Evolutionary conservation across 2,113 vertebrate species (phyloP).

Genomic region (Neolamprologus cancellatus): DNA sequence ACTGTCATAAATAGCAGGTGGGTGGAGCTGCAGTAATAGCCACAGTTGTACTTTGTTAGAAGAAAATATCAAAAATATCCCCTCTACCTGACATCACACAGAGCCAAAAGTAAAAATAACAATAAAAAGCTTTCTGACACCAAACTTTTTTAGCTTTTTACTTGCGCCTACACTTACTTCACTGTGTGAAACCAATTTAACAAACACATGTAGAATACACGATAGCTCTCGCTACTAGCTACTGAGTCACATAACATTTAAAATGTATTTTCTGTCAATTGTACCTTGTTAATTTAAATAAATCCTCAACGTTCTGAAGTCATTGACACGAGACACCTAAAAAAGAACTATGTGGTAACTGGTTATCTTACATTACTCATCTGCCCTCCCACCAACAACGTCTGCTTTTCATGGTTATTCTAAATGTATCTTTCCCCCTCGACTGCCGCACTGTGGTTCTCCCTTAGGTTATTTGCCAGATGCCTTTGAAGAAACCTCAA

Average conservation of each 20-base stretch:
- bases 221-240: background rate
- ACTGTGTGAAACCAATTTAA: background rate
- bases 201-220: background rate
- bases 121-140: background rate
- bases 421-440: background rate
- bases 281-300: background rate
- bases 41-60: background rate
- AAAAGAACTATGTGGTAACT: background rate
- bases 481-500: slow-evolving; percentile 7
- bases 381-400: background rate
- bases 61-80: background rate
- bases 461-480: slow-evolving; percentile 7
- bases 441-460: background rate
- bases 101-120: background rate
- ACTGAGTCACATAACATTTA: background rate
- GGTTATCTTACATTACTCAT: background rate
- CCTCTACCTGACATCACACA: background rate
- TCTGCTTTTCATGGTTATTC: background rate
- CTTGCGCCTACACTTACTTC: background rate
- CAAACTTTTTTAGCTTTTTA: background rate
- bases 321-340: background rate
- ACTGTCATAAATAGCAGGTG: background rate
- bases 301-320: background rate
- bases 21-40: background rate
- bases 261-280: background rate